Conservation (phyloP, 2,797 vertebrate genomes). For the Pseudocheirus occidentalis region DNA sequence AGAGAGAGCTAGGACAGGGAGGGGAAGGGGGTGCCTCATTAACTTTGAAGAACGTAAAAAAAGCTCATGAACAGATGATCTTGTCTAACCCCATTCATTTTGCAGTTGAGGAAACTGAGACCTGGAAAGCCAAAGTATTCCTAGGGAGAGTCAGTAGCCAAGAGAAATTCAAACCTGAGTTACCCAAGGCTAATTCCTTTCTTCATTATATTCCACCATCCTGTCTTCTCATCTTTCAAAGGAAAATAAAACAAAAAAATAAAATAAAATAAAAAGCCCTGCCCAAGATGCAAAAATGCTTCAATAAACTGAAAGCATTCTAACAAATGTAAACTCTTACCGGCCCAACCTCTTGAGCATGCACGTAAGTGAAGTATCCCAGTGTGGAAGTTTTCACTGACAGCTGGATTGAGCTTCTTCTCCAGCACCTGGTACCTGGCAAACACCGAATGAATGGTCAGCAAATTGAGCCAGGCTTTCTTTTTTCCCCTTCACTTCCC, state of each 20-base stretch:
- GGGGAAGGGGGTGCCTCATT: neutral
- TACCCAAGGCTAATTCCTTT: neutral
- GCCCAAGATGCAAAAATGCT: neutral
- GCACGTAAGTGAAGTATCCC: neutral
- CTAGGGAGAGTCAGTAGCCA: neutral
- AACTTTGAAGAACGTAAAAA: neutral
- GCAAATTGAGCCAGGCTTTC: neutral
- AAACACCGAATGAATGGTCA: neutral
- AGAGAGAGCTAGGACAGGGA: neutral
- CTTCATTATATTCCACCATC: neutral
- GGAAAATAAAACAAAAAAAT: neutral
- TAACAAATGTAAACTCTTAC: neutral
- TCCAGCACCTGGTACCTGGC: neutral
- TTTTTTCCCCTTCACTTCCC: neutral
- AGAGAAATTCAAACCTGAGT: neutral
- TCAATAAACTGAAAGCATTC: neutral
- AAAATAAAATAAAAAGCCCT: neutral
- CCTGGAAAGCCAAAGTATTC: neutral
- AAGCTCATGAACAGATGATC: neutral
- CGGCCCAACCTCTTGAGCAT: neutral
- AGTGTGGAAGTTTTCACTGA: neutral
- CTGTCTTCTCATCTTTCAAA: neutral
- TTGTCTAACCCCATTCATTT: neutral
- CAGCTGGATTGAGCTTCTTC: neutral
- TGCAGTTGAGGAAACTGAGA: neutral